Evolutionary conservation across 2,113 vertebrate species (phyloP), one percentile per base, ranked within the genome.

Genomic region (Atlantisia rogersi): DNA sequence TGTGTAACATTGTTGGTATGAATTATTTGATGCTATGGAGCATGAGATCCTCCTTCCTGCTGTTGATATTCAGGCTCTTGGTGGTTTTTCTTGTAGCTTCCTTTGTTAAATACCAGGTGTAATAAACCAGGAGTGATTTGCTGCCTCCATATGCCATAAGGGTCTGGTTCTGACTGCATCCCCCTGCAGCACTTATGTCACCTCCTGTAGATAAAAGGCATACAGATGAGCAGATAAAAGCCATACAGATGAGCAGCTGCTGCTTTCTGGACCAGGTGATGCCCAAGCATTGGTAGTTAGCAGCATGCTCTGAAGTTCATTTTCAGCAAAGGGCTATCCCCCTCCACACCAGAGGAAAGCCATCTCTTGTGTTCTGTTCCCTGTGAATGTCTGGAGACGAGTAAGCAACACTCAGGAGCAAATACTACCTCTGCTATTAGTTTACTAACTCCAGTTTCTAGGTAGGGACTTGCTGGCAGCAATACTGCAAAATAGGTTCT

Each of bases 201-300:
- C 74, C 31, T 11, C 79, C 20, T 76, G 31, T 9, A 19, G 68
- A 18, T 20, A 68, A 37, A 11, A 28, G 35, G 18, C 20, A 53
- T 35, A 35, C 35, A 35, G 35, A 35, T 35, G 35, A 35, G 35
- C 35, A 35, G 35, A 35, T 35, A 35, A 35, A 35, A 35, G 35
- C 35, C 35, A 35, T 35, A 35, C 35, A 70, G 42, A 44, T 15
- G 25, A 81, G 56, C 44, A 48, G 39, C 69, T 65, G 52, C 50
- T 46, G 32, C 56, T 65, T 1, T 1, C 44, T 1, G 5, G 42
- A 53, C 10, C 29, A 15, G 65, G 12, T 0, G 1, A 29, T 71
- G 26, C 17, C 15, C 32, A 73, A 63, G 11, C 1, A 0, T 26
- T 52, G 26, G 11, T 48, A 65, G 32, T 39, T 76, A 40, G 46